These are phyloP conservation scores for Arenaria interpres DNA, from an alignment of 2,113 vertebrate species.

Conservation along the genomic window DNA sequence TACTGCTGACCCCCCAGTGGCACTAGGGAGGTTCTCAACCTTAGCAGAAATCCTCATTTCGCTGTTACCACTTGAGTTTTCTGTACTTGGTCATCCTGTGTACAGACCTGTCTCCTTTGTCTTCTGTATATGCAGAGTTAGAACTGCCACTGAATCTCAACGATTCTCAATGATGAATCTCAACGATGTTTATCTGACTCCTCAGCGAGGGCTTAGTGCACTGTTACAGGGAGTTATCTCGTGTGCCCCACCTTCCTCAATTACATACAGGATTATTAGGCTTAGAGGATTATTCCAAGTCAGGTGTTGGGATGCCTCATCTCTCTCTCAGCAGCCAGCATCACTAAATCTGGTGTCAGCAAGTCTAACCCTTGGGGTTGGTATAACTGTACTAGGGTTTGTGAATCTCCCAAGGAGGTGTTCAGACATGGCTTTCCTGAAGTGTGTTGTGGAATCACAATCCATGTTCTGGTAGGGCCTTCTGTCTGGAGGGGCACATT, in stretches of 20 bases:
- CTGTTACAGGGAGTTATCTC: not conserved
- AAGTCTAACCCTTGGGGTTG: not conserved
- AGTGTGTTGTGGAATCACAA: not conserved
- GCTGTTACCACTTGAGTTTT: not conserved
- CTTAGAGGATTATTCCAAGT: not conserved
- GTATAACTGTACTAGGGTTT: not conserved
- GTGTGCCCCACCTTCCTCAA: not conserved
- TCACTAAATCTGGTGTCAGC: not conserved
- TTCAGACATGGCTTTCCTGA: not conserved
- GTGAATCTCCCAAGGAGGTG: not conserved
- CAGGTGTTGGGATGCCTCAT: not conserved
- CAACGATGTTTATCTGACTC: not conserved
- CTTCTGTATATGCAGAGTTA: not conserved
- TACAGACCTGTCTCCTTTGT: not conserved
- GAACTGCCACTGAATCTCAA: not conserved
- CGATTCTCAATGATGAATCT: not conserved
- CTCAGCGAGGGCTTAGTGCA: not conserved
- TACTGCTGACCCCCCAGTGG: not conserved
- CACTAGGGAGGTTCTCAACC: not conserved
- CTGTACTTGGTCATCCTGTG: fast-evolving
- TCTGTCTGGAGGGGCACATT: not conserved
- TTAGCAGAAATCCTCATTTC: not conserved
- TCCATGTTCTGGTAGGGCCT: not conserved
- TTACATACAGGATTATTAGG: not conserved
- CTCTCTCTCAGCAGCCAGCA: not conserved